Base-by-base conservation (phyloP, 2,113 vertebrate species). In the Phalacrocorax brasilianus region DNA sequence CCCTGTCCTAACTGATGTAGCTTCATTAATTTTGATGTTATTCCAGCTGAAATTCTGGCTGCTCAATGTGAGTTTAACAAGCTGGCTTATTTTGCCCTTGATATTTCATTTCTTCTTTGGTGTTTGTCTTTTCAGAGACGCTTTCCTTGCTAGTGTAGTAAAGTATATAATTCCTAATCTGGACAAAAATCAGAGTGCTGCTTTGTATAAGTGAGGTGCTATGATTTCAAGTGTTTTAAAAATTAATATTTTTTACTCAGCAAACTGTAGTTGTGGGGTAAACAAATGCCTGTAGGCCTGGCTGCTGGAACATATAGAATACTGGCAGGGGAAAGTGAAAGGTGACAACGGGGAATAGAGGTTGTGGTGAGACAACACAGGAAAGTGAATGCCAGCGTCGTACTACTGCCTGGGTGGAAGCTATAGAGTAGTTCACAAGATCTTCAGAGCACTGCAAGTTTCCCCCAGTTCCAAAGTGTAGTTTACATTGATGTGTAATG, bases 341-440 rank as follows among this genome's bases (percentile, higher is more conserved):
- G 20, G 24, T 1, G 1, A 16, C 56, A 81, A 6, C 0, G 2
- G 32, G 12, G 19, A 68, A 23, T 33, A 52, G 56, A 45, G 26
- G 6, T 89, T 74, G 18, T 85, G 56, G 30, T 2, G 7, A 56
- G 53, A 45, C 20, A 73, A 4, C 0, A 1, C 3, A 22, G 70
- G 13, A 35, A 56, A 35, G 28, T 66, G 56, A 75, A 59, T 40
- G 44, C 33, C 22, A 38, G 40, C 0, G 0, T 79, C 0, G 1
- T 56, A 2, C 22, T 52, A 1, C 12, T 4, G 1, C 42, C 33
- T 33, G 19, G 22, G 22, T 85, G 32, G 65, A 67, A 47, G 44
- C 40, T 78, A 1, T 15, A 18, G 35, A 24, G 47, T 27, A 55
- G 49, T 20, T 81, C 45, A 32, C 28, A 79, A 32, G 40, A 24